phyloP scores from a whole-genome alignment of 2,113 vertebrate genomes.

The Cinclus cinclus region DNA sequence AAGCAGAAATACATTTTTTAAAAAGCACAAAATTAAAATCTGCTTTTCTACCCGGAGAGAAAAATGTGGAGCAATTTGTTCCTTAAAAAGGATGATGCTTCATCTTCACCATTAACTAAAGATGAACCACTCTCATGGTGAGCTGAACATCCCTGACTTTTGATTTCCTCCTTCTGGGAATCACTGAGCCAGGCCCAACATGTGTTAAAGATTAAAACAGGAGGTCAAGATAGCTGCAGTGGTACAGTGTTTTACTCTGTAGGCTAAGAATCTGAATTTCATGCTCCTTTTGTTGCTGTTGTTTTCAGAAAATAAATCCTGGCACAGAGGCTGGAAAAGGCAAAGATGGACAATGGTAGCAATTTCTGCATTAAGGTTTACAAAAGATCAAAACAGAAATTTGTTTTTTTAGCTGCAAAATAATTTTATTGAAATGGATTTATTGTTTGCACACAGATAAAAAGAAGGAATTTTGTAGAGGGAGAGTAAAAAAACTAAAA shows the following conservation, averaged over 20 bases:
- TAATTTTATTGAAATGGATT: neutral
- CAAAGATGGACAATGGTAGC: neutral
- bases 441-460: neutral
- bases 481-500: neutral
- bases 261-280: conserved; percentile 32
- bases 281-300: conserved; percentile 36
- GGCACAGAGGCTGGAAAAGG: neutral
- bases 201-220: conserved; percentile 60
- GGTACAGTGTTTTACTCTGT: conserved; percentile 43
- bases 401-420: neutral
- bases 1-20: neutral
- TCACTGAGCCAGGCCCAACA: conserved; percentile 38
- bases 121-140: neutral
- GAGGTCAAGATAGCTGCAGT: conserved; percentile 27
- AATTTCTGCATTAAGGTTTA: neutral
- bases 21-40: neutral
- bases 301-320: conserved; percentile 28
- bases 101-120: neutral
- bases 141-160: neutral
- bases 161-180: neutral
- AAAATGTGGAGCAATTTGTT: neutral
- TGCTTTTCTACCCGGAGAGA: neutral
- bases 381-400: neutral
- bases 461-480: neutral
- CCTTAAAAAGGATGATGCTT: neutral